A percentile compares a stretch with the other conserved stretches of the same genome.
phyloP scores from a whole-genome alignment of 2,113 vertebrate genomes.

The Tragelaphus imberbis region DNA sequence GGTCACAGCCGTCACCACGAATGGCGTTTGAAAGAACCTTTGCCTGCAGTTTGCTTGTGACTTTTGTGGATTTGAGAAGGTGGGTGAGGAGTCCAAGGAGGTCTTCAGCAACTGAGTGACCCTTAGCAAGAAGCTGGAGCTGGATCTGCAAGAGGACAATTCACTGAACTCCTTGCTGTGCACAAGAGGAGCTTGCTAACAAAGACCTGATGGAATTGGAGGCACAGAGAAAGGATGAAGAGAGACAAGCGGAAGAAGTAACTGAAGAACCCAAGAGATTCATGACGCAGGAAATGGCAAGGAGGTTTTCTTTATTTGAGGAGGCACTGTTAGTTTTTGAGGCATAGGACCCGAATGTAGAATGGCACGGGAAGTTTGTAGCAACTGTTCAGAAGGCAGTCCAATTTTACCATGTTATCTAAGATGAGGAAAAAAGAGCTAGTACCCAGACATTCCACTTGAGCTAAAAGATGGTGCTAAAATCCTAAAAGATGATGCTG shows the following conservation, averaged over 20 bases:
- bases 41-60: not conserved
- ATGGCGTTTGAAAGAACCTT: not conserved
- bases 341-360: not conserved
- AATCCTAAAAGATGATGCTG: not conserved
- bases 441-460: not conserved
- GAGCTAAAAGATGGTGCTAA: not conserved
- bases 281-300: not conserved
- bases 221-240: not conserved
- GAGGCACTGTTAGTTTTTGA: not conserved
- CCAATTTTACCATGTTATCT: not conserved
- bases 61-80: not conserved
- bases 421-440: not conserved
- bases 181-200: not conserved
- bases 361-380: not conserved
- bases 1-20: fast-evolving
- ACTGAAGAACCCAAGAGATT: not conserved
- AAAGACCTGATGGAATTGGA: not conserved
- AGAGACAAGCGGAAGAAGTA: not conserved
- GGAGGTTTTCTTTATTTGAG: not conserved
- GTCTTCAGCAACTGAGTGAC: not conserved
- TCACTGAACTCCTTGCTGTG: not conserved
- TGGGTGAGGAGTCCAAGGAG: not conserved
- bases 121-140: not conserved
- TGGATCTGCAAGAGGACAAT: not conserved
- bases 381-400: not conserved